phyloP scores from a whole-genome alignment of 2,113 vertebrate species.

The Gambusia holbrooki region DNA sequence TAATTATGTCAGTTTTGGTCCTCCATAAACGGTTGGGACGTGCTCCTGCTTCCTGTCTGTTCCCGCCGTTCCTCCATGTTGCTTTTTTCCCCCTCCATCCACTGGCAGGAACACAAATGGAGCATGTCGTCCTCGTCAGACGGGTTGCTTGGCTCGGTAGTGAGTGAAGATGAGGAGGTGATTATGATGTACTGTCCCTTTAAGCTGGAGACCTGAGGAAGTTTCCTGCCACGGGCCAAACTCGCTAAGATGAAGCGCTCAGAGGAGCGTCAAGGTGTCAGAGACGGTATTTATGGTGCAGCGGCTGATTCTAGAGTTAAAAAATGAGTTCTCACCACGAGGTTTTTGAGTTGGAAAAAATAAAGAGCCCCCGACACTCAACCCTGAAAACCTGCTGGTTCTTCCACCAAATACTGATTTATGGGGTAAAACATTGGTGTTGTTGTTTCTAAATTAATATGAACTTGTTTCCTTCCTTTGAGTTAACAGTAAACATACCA shows the following conservation, averaged over 20 bases:
- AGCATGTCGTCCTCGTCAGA: conserved; percentile 49
- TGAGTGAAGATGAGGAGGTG: conserved; percentile 23
- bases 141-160: conserved; percentile 41
- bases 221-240: neutral
- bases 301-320: too few relatives aligned
- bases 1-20: too few relatives aligned
- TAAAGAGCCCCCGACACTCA: too few relatives aligned
- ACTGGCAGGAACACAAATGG: conserved; percentile 21
- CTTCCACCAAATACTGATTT: too few relatives aligned
- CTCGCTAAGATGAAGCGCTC: neutral
- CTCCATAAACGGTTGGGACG: neutral
- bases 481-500: too few relatives aligned
- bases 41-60: neutral
- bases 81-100: conserved; percentile 1
- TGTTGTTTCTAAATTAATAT: too few relatives aligned
- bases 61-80: neutral
- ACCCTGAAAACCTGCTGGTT: too few relatives aligned
- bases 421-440: too few relatives aligned
- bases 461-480: too few relatives aligned
- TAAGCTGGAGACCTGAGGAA: conserved; percentile 26
- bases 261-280: neutral
- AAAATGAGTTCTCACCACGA: too few relatives aligned
- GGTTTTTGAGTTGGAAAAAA: too few relatives aligned
- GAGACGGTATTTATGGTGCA: neutral
- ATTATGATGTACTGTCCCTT: conserved; percentile 44